A percentile compares a stretch with the other conserved stretches of the same genome.
phyloP scores from a whole-genome alignment of 2,113 vertebrate species.

The Microtus oregoni region DNA sequence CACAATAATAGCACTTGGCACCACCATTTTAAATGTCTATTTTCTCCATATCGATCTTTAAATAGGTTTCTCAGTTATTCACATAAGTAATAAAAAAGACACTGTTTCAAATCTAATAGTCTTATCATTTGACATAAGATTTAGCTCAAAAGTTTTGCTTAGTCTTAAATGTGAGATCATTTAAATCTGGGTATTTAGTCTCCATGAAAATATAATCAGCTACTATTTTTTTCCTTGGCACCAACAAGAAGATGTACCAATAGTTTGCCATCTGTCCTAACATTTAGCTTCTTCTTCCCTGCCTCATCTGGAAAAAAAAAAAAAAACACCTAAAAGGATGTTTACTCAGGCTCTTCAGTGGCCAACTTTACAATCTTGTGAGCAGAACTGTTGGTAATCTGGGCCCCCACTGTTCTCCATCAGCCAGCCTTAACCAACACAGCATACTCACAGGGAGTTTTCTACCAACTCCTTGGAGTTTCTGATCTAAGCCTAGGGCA shows the following conservation, averaged over 20 bases:
- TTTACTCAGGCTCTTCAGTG: neutral
- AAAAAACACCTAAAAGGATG: neutral
- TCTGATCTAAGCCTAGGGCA: neutral
- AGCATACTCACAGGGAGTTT: neutral
- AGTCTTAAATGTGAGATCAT: neutral
- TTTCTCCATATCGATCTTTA: neutral
- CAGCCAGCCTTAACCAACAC: neutral
- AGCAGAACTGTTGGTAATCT: neutral
- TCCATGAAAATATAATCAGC: neutral
- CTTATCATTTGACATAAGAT: neutral
- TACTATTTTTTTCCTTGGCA: neutral
- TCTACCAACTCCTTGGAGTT: neutral
- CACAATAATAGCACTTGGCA: neutral
- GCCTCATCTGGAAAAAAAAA: conserved; percentile 7
- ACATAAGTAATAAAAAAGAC: neutral
- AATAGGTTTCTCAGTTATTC: neutral
- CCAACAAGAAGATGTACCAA: neutral
- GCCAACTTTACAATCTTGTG: neutral
- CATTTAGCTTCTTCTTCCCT: neutral
- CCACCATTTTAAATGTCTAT: neutral
- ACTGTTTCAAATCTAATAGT: neutral
- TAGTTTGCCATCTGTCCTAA: neutral
- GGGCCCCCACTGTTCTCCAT: neutral
- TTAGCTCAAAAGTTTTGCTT: neutral
- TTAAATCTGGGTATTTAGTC: neutral